Base-by-base conservation (phyloP, 2,888 invertebrate species). In the Carterocephalus palaemon region DNA sequence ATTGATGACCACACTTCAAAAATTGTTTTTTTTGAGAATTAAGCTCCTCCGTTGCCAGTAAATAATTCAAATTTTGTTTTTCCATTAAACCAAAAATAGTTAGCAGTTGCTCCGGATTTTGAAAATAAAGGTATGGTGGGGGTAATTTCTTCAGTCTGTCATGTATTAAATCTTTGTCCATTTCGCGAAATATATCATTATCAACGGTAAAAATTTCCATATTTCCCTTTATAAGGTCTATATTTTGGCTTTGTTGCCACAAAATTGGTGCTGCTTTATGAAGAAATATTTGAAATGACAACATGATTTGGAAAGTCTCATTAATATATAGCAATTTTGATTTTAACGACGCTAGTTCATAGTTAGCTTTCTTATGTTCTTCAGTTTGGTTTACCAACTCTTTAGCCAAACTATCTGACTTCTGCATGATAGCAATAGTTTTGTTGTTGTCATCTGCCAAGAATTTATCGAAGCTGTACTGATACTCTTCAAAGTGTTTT, bases 381-480 rank as follows among this genome's bases (percentile, higher is more conserved):
- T 86, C 86, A 6, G 72, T 77, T 60, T 75, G 68, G 53, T 73
- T 76, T 0, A 64, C 54, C 40, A 86, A 57, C 32, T 82, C 76
- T 55, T 75, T 85, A 6, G 78, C 76, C 46, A 85, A 57, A 32
- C 61, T 62, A 53, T 86, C 86, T 0, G 85, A 85, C 50, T 73
- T 83, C 46, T 70, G 75, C 85, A 86, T 86, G n/a, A 86, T 59
- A 4, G 59, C 68, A 47, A 86, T 86, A 1, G 86, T 86, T 67
- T 80, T 78, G 55, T 85, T 76, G 49, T 86, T 86, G 47, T 86
- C 81, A 34, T 83, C 67, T 7, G 84, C 82, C 15, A 86, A 60
- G 53, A 86, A 86, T 52, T 83, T 86, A 49, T 86, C 81, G 49
- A 86, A 86, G 54, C 86, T 83, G 19, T 78, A 71, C 54, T 78